phyloP scores from a whole-genome alignment of 1,140 invertebrate genomes.

The Cataglyphis hispanica region DNA sequence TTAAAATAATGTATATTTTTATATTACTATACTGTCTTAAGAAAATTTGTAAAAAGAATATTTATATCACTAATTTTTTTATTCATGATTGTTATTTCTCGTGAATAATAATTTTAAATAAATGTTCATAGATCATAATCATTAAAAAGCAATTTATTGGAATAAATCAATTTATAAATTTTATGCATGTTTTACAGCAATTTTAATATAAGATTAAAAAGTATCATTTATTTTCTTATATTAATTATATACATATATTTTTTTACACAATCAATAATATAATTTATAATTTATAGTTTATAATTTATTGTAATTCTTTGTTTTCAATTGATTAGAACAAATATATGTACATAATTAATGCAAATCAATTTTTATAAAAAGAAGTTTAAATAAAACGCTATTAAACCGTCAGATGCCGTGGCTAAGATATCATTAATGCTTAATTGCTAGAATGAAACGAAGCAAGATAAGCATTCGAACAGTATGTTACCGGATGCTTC shows the following conservation, averaged over 20 bases:
- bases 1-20: constrained; percentile 30
- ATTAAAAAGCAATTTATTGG: constrained; percentile 18
- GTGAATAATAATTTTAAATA: constrained; percentile 5
- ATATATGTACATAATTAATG: neutral
- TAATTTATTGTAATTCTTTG: neutral
- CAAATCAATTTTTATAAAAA: neutral
- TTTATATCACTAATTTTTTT: neutral
- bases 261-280: neutral
- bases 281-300: constrained; percentile 11
- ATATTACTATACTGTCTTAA: neutral
- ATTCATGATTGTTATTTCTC: neutral
- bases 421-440: constrained; percentile 7
- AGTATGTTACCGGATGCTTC: neutral
- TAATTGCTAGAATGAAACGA: neutral
- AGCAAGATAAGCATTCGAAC: neutral
- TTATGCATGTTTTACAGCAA: neutral
- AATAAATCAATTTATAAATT: constrained; percentile 6
- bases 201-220: constrained; percentile 10
- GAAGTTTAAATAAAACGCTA: neutral
- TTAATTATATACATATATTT: constrained; percentile 17
- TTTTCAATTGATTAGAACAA: constrained; percentile 5
- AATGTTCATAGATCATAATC: neutral
- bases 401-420: neutral
- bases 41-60: neutral
- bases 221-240: constrained; percentile 9